A percentile compares a stretch with the other conserved stretches of the same genome.
These are phyloP conservation scores for Mythimna albipuncta DNA, from an alignment of 2,888 invertebrate species.

Conservation along the genomic window DNA sequence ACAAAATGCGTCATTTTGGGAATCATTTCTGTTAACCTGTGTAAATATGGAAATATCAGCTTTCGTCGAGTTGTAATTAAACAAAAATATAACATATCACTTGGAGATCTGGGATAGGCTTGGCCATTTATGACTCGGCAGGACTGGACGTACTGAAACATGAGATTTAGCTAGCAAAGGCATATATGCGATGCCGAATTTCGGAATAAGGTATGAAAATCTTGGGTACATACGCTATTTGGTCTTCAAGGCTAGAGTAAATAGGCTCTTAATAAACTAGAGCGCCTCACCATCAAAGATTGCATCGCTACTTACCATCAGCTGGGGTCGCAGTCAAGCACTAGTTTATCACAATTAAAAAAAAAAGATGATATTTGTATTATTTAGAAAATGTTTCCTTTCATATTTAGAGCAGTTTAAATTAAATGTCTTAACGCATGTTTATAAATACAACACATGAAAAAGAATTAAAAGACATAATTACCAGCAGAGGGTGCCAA, in stretches of 20 bases:
- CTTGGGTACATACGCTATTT: too few species aligned
- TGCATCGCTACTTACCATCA: too few species aligned
- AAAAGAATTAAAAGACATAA: constrained; percentile 11
- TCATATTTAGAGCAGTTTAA: neutral
- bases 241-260: too few species aligned
- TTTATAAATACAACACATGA: neutral
- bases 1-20: neutral
- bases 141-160: neutral
- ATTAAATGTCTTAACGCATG: neutral
- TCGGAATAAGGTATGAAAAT: neutral
- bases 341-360: too few species aligned
- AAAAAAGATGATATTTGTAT: too few species aligned
- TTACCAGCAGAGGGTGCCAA: constrained; percentile 3
- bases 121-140: neutral
- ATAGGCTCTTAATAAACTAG: too few species aligned
- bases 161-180: neutral
- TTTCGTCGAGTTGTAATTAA: constrained; percentile 36
- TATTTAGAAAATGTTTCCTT: neutral
- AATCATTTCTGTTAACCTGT: neutral
- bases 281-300: too few species aligned
- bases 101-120: neutral
- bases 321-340: too few species aligned
- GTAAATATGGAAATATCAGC: constrained; percentile 27
- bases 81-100: constrained; percentile 22
- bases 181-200: neutral